phyloP scores from a whole-genome alignment of 2,888 invertebrate genomes.

The Meghimatium bilineatum region DNA sequence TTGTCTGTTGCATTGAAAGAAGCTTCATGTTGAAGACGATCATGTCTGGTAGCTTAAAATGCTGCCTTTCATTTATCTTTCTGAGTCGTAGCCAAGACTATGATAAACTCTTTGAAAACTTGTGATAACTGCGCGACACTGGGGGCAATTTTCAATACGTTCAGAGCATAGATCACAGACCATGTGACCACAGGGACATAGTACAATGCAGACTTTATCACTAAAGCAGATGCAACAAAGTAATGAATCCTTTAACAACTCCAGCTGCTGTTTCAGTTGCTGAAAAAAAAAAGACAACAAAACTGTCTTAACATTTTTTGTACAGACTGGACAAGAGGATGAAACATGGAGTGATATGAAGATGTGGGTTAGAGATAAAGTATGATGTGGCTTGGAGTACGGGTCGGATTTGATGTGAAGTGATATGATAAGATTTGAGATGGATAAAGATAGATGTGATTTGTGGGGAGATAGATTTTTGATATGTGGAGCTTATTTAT shows the following conservation, averaged over 20 bases:
- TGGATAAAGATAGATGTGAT: too few species aligned
- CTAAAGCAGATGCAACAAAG: constrained; percentile 93
- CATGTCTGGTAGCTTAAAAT: not conserved
- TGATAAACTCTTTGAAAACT: constrained; percentile 84
- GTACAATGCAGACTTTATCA: constrained; percentile 86
- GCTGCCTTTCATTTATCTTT: not conserved
- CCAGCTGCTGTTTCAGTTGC: constrained; percentile 63
- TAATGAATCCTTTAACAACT: constrained; percentile 75
- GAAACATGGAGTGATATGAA: too few species aligned
- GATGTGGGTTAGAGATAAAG: too few species aligned
- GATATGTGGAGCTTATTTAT: too few species aligned
- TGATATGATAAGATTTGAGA: too few species aligned
- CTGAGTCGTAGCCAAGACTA: constrained; percentile 12
- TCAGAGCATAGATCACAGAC: constrained; percentile 89
- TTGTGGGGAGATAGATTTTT: too few species aligned
- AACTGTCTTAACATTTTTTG: not conserved
- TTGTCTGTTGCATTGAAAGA: too few species aligned
- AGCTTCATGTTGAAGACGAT: too few species aligned
- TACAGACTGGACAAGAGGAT: not conserved
- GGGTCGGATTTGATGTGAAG: too few species aligned
- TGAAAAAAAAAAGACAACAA: constrained; percentile 53
- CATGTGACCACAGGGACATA: constrained; percentile 92
- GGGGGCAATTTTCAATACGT: constrained; percentile 85
- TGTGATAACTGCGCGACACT: constrained; percentile 85
- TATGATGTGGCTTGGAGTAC: too few species aligned